Base-by-base conservation (phyloP, 2,888 invertebrate genomes). In the Eupithecia dodoneata region DNA sequence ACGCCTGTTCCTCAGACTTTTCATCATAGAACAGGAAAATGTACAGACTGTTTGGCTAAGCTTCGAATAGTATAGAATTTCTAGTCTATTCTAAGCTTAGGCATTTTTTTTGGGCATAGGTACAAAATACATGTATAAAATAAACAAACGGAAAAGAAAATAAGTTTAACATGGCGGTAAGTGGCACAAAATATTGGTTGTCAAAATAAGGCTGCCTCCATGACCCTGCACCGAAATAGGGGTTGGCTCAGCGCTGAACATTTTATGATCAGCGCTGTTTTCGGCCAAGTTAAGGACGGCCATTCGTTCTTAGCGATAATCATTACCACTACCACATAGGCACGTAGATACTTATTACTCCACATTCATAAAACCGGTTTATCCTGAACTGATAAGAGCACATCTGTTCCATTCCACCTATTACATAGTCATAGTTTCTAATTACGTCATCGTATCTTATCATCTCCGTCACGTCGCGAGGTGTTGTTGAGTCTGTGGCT, bases 401-500 rank as follows among this genome's bases (percentile, higher is more conserved):
- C 75, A 75, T 74, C 71, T 74, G 73, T 63, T 44, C n/a, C 67
- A 69, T 63, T 44, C n/a, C 67, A 69, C 66, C 63, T 49, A 66
- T 49, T 59, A 71, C 71, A 69, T 63, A 63, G 66, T 30, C 55
- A 3, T 75, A 55, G 70, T 75, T 69, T 79, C 76, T 76, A 75
- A 84, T 88, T 85, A 87, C 87, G 86, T 88, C 86, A 88, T 80
- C 63, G 47, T 88, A 92, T 93, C 91, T 87, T 82, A 83, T 83
- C 85, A 93, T 93, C 93, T 88, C 79, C 83, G 89, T 90, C 93
- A 93, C 93, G 93, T 91, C 66, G 76, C 67, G 45, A 3, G 18
- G 63, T 12, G 63, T 10, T 69, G 74, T 49, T 74, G 49, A 70
- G 71, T 82, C 82, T 88, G 87, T 87, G 87, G 82, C 83, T 83